Conservation (phyloP, 2,888 invertebrate genomes). For the Ferdinandea cuprea region DNA sequence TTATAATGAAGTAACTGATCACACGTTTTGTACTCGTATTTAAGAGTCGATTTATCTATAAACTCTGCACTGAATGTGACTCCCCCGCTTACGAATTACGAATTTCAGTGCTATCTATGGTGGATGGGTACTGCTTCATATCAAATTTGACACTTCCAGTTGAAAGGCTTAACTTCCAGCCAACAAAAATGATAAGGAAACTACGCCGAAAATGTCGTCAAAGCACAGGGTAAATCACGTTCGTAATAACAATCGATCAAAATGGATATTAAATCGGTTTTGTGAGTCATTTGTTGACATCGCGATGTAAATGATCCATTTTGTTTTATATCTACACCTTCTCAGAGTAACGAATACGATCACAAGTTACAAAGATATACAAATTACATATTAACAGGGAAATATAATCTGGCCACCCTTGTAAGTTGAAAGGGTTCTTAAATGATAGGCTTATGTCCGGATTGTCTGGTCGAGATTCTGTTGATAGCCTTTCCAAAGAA, state of each 20-base stretch:
- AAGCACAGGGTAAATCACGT: slow-evolving; percentile 7
- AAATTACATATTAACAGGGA: too few species aligned
- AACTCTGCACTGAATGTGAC: not conserved
- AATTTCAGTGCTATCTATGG: slow-evolving; percentile 1
- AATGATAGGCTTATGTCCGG: too few species aligned
- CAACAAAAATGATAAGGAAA: slow-evolving; percentile 1
- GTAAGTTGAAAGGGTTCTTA: too few species aligned
- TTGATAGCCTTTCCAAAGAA: too few species aligned
- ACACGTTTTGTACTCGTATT: not conserved
- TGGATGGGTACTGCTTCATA: not conserved
- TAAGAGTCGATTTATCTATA: not conserved
- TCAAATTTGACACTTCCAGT: slow-evolving; percentile 17
- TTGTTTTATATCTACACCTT: too few species aligned
- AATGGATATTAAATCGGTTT: not conserved
- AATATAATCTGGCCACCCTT: too few species aligned
- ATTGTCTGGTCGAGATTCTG: too few species aligned
- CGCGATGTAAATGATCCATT: too few species aligned
- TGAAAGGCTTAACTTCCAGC: slow-evolving; percentile 20
- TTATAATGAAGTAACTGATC: not conserved
- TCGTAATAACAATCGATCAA: slow-evolving; percentile 17
- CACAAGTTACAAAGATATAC: too few species aligned
- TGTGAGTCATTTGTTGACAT: slow-evolving; percentile 20
- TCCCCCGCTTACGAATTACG: slow-evolving; percentile 5
- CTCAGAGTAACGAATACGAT: too few species aligned
- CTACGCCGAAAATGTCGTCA: not conserved